These are phyloP conservation scores for Nemapogon koenigi DNA, from an alignment of 2,888 invertebrate genomes.

Conservation along the genomic window DNA sequence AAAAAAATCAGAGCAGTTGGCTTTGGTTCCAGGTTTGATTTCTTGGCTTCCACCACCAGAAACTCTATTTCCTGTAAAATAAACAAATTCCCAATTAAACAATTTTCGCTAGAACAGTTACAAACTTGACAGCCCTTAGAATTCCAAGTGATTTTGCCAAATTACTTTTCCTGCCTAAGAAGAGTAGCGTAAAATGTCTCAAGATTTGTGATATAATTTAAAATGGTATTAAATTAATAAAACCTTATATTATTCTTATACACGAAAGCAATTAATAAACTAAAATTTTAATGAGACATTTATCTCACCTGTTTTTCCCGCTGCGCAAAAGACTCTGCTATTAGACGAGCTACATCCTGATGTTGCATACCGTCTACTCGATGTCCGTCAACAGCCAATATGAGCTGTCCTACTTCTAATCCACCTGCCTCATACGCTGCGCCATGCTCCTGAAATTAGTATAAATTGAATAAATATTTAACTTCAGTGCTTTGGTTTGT, in stretches of 20 bases:
- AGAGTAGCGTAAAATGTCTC: too few relatives aligned
- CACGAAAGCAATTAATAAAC: too few relatives aligned
- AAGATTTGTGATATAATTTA: too few relatives aligned
- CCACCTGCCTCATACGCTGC: conserved; percentile 93
- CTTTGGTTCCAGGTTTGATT: conserved; percentile 90
- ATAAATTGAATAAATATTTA: too few relatives aligned
- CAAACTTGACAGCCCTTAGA: too few relatives aligned
- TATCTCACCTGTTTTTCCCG: conserved; percentile 72
- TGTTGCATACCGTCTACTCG: conserved; percentile 82
- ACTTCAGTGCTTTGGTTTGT: too few relatives aligned
- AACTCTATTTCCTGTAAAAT: conserved; percentile 84
- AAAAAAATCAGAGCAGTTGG: conserved; percentile 89
- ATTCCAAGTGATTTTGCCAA: too few relatives aligned
- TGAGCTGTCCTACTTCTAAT: conserved; percentile 92
- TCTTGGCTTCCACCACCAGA: conserved; percentile 91
- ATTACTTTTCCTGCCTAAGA: too few relatives aligned
- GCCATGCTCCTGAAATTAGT: conserved; percentile 79
- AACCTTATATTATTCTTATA: too few relatives aligned
- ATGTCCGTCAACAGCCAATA: conserved; percentile 89
- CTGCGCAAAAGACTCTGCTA: conserved; percentile 93
- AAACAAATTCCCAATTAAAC: too few relatives aligned
- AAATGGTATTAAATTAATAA: too few relatives aligned
- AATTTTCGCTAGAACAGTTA: too few relatives aligned
- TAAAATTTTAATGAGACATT: conserved; percentile 11
- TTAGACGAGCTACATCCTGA: conserved; percentile 89